These are phyloP conservation scores for Eueremaeus valkanovi DNA, from an alignment of 2,888 invertebrate genomes.

Conservation along the genomic window DNA sequence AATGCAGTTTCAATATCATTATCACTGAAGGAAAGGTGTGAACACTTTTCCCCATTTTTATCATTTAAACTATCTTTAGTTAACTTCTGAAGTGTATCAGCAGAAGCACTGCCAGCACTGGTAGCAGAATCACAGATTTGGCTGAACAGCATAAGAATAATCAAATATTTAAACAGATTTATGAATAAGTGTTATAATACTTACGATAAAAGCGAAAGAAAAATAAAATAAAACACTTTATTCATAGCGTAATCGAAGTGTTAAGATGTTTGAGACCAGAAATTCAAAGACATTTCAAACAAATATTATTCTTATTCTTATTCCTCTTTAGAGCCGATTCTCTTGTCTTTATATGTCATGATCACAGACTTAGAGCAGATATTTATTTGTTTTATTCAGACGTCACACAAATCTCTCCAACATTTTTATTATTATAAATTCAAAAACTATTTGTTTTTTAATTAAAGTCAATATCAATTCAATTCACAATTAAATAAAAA, in stretches of 20 bases:
- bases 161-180: neutral
- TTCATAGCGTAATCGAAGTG: neutral
- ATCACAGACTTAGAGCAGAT: conserved; percentile 9
- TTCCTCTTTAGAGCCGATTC: neutral
- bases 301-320: neutral
- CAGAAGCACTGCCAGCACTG: neutral
- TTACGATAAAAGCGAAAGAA: neutral
- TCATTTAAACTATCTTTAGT: neutral
- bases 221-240: conserved; percentile 5
- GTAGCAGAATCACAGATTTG: conserved; percentile 6
- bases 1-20: conserved; percentile 30
- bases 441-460: neutral
- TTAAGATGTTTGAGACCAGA: neutral
- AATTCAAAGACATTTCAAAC: neutral
- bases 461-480: neutral
- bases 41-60: conserved; percentile 17
- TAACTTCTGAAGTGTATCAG: neutral
- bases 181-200: neutral
- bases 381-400: conserved; percentile 32
- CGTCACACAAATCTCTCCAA: neutral
- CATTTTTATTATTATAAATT: neutral
- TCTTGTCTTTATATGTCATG: conserved; percentile 16
- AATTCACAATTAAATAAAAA: neutral
- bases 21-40: conserved; percentile 29
- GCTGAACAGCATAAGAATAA: neutral